Base-by-base conservation (phyloP, 1,140 invertebrate species). In the Scaptodrosophila lebanonensis region DNA sequence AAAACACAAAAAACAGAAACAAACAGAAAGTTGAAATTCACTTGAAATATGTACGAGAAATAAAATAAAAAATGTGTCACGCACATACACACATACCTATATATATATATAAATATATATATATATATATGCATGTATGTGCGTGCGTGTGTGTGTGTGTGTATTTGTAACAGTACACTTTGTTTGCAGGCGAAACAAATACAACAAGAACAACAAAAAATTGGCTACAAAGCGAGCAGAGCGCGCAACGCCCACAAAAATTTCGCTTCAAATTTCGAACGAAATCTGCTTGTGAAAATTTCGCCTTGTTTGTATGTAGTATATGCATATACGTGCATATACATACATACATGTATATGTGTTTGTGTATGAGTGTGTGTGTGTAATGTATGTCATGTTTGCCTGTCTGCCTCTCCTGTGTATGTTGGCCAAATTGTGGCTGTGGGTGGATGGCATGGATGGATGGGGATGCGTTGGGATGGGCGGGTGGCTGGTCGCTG, bases 231-330 rank as follows among this genome's bases (percentile, higher is more conserved):
- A 47, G 25, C 44, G 32, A 59, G 62, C 44, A 33, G 33, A 8
- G 42, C 20, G 32, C 20, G 32, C 8, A 4, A 8, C 8, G 22
- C 44, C 33, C 22, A 36, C 29, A 18, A 48, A 50, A 53, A 60
- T 43, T 56, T 52, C 51, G 61, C 52, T 50, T 75, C 56, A 66
- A 75, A 75, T 76, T 76, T 75, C 71, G 39, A 45, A 52, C 33
- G 50, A 63, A 73, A 4, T 25, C 8, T 25, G 22, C 65, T 57
- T 65, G 51, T 30, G 42, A 64, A 64, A 64, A 64, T 49, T 43
- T 51, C 33, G n/a, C n/a, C n/a, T n/a, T 49, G 36, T 40, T 30
- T 33, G 22, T 27, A 13, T 42, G 25, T 11, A n/a, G n/a, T 66
- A 12, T 38, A 18, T 27, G 25, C 36, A 17, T 36, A 11, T 32